Conservation (phyloP, 1,140 invertebrate species). For the Drosophila funebris region DNA sequence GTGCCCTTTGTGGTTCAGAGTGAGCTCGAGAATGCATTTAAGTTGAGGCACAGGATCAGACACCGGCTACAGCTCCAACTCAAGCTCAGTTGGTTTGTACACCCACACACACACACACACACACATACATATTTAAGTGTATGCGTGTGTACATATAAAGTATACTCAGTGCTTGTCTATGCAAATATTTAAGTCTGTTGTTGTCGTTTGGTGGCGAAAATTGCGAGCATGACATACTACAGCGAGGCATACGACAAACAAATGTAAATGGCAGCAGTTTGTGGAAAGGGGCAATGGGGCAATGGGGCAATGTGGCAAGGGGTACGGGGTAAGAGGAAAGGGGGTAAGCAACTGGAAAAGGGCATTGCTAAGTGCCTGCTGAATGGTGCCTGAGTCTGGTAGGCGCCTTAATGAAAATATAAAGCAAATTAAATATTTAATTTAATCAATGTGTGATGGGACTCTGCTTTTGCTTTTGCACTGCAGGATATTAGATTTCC, state of each 20-base stretch:
- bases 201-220: constrained; percentile 74
- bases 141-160: constrained; percentile 7
- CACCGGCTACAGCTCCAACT: constrained; percentile 9
- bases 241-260: constrained; percentile 47
- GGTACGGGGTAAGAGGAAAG: too few species aligned
- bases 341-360: background rate
- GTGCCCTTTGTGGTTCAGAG: constrained; percentile 31
- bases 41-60: constrained; percentile 26
- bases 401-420: constrained; percentile 52
- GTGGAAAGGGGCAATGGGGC: background rate
- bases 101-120: constrained; percentile 6
- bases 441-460: constrained; percentile 35
- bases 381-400: background rate
- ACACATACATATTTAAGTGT: constrained; percentile 20
- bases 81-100: constrained; percentile 12
- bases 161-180: constrained; percentile 59
- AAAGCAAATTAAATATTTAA: constrained; percentile 68
- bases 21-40: constrained; percentile 28
- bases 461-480: background rate
- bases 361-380: constrained; percentile 13
- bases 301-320: background rate
- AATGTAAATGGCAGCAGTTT: constrained; percentile 52
- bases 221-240: constrained; percentile 70
- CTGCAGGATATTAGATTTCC: constrained; percentile 21
- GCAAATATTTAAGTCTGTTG: constrained; percentile 75